A percentile compares a stretch with the other conserved stretches of the same genome.
Conservation (phyloP, 1,140 invertebrate species). For the Druon quercuslanigerum region DNA sequence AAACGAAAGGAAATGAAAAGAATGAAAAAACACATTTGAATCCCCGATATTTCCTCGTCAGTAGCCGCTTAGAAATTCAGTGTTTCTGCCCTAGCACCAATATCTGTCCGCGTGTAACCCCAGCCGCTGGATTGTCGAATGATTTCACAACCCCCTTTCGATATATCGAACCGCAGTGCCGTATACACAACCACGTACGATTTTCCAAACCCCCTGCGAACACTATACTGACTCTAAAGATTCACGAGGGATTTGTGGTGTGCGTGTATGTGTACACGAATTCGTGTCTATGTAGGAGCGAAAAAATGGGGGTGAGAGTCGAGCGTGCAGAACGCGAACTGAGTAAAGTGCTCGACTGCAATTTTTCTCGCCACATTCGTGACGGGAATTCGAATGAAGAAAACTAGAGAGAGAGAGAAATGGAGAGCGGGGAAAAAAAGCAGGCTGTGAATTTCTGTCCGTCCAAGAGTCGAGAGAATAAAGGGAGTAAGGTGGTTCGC, state of each 20-base stretch:
- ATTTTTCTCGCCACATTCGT: conserved; percentile 77
- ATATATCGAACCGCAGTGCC: conserved; percentile 11
- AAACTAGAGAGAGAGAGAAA: conserved; percentile 54
- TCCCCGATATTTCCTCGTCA: conserved; percentile 24
- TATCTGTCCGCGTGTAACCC: conserved; percentile 15
- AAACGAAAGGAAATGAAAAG: conserved; percentile 18
- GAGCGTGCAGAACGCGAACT: conserved; percentile 74
- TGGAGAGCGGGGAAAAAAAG: conserved; percentile 40
- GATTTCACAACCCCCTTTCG: conserved; percentile 14
- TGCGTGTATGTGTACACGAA: conserved; percentile 9
- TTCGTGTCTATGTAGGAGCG: conserved; percentile 34
- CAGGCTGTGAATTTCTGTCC: conserved; percentile 21
- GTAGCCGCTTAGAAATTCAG: conserved; percentile 6
- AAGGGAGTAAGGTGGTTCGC: background rate
- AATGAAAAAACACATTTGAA: background rate
- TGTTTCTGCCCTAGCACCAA: conserved; percentile 5
- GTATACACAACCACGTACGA: conserved; percentile 28
- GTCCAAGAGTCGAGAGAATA: background rate
- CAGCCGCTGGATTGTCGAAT: conserved; percentile 23
- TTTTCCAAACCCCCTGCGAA: conserved; percentile 22
- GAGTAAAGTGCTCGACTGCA: conserved; percentile 75
- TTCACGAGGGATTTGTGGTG: conserved; percentile 18
- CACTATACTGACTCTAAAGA: conserved; percentile 14
- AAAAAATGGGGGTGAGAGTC: conserved; percentile 55
- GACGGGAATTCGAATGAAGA: conserved; percentile 72